Base-by-base conservation (phyloP, 2,113 vertebrate species). In the Heterocephalus glaber region DNA sequence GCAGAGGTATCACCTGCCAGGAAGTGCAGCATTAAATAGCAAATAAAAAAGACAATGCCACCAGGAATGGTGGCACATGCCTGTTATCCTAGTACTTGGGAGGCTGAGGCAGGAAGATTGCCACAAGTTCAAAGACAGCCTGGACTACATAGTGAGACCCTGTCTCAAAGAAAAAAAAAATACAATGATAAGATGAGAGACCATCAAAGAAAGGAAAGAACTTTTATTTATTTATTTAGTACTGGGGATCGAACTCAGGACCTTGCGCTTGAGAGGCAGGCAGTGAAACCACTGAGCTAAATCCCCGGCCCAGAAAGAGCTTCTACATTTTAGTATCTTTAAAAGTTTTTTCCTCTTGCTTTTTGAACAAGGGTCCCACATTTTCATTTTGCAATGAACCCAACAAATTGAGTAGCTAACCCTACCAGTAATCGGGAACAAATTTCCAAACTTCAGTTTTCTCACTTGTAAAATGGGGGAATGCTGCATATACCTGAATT, bases 301-400 rank as follows among this genome's bases (percentile, higher is more conserved):
- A n/a, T n/a, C n/a, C n/a, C n/a, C n/a, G n/a, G n/a, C n/a, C n/a
- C n/a, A n/a, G n/a, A n/a, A n/a, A n/a, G n/a, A 91, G 41, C 35
- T 47, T 89, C 89, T 76, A 72, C n/a, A 86, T 63, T 86, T 61
- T 82, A 90, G 14, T 66, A 35, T 72, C 9, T 82, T 77, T 83
- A 76, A 74, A 9, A 66, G 16, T 28, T 44, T 8, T 2, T 41
- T 70, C 76, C 24, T 41, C 38, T 24, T 70, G 49, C 47, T 88
- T 89, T 87, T 83, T 95, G 86, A 90, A 90, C 16, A 82, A 66
- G 19, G 16, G 7, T 9, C n/a, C 20, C 17, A 89, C 12, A 58
- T 60, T 81, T 94, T 95, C 60, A 72, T 58, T 90, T 96, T 92
- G 44, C n/a, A 66, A 20, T 66, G 63, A 26, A 7, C 20, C 61